Percentiles rank a stretch among this genome's conserved stretches.
Evolutionary conservation across 2,113 vertebrate genomes (phyloP).

Genomic region (Calyptomena viridis): DNA sequence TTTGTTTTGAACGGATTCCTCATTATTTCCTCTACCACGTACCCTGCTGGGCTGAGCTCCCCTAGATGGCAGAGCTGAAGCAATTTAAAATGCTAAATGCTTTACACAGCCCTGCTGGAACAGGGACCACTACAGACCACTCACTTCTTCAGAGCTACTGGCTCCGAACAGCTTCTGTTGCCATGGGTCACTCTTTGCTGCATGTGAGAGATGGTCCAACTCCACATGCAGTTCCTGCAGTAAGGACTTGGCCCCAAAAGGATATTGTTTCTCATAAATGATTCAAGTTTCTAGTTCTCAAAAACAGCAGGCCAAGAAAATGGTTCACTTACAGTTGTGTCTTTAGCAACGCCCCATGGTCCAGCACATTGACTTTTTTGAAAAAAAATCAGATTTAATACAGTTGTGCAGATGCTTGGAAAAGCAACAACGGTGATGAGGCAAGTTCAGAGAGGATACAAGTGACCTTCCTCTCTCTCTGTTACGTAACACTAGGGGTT

Average conservation of each 20-base stretch:
- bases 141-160: neutral
- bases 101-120: neutral
- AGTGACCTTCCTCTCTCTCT: neutral
- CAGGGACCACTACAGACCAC: neutral
- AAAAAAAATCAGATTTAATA: neutral
- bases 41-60: slow-evolving; percentile 23
- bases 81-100: slow-evolving; percentile 11
- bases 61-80: slow-evolving; percentile 48
- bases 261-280: accelerated
- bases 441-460: neutral
- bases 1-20: neutral
- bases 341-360: neutral
- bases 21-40: neutral
- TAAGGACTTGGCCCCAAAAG: neutral
- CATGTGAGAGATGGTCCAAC: neutral
- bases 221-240: neutral
- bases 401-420: neutral
- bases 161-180: neutral
- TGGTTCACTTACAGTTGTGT: neutral
- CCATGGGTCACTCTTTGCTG: neutral
- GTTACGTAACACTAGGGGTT: accelerated
- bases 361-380: neutral
- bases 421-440: neutral
- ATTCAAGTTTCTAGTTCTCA: neutral
- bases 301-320: neutral